Evolutionary conservation across 2,888 invertebrate genomes (phyloP), one percentile per base, ranked within the genome.

Genomic region (Pristionchus entomophagus): DNA sequence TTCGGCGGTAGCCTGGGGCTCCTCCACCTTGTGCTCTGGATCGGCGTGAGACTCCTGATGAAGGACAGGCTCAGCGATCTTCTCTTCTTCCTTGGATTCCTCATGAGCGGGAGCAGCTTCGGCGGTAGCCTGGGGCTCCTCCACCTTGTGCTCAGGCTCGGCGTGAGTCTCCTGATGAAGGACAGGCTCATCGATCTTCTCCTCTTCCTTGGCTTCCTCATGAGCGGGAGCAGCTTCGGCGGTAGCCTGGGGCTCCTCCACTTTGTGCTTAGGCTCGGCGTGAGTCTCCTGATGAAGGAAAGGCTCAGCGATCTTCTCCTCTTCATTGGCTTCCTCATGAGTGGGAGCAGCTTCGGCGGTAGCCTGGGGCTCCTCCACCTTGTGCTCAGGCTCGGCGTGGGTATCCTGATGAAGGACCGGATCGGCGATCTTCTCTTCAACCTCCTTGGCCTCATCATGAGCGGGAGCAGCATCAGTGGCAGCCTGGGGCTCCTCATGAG

Each of bases 291-390:
- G 56, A 22, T 14, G 29, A 12, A 65, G 26, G 17, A 35, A 17
- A 41, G 77, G 41, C 22, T 38, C 77, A 22, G 45, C 41, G n/a
- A 29, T 45, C 45, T 38, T 77, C 45, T 77, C 77, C n/a, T 77
- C 77, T 8, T 22, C 17, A 29, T 62, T 62, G 62, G 69, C 19
- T 49, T 45, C 77, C 45, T 69, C 69, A 12, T 69, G 35, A 38
- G 69, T 49, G 10, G 17, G 35, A 22, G 69, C 49, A 1, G 17
- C 49, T n/a, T 77, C 77, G 12, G 22, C 2, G 10, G 45, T 17
- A 69, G 69, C 69, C 69, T 69, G 22, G 69, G 69, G 38, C 69
- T 69, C 69, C 69, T 77, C 77, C 77, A 26, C 77, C 77, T 45
- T 5, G 26, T 26, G 45, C 49, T 49, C 45, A 26, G 41, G 45